phyloP scores from a whole-genome alignment of 2,888 invertebrate species.

The Choristoneura rosaceana region DNA sequence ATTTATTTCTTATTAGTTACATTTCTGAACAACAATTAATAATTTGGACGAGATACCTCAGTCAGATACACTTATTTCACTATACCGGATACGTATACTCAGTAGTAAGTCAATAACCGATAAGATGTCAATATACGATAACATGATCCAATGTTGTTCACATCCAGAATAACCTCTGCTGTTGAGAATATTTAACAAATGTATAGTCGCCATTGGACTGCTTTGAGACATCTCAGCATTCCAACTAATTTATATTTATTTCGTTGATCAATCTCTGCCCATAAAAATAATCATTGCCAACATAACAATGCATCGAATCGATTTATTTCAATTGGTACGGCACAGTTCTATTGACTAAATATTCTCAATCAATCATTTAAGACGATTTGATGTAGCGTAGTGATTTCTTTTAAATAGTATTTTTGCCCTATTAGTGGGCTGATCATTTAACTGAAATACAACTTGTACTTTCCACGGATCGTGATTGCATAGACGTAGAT shows the following conservation, averaged over 20 bases:
- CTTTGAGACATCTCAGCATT: background rate
- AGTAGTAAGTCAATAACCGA: background rate
- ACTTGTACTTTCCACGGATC: too few relatives aligned
- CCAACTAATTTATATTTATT: background rate
- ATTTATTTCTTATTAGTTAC: background rate
- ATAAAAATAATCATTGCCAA: constrained; percentile 2
- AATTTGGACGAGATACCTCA: background rate
- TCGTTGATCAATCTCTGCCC: background rate
- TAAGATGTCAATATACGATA: constrained; percentile 1
- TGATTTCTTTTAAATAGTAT: too few relatives aligned
- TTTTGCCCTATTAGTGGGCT: too few relatives aligned
- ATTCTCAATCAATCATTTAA: constrained; percentile 6
- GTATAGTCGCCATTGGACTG: too few relatives aligned
- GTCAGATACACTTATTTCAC: background rate
- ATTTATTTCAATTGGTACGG: constrained; percentile 23
- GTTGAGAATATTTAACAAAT: too few relatives aligned
- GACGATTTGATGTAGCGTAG: background rate
- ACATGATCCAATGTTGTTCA: background rate
- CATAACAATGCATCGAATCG: background rate
- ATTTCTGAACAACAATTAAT: background rate
- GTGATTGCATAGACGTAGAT: background rate
- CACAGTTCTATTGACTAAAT: background rate
- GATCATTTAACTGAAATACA: too few relatives aligned
- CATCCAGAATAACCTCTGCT: background rate
- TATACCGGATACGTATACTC: background rate